Evolutionary conservation across 2,113 vertebrate species (phyloP).

Genomic region (Genyomyrus donnyi): DNA sequence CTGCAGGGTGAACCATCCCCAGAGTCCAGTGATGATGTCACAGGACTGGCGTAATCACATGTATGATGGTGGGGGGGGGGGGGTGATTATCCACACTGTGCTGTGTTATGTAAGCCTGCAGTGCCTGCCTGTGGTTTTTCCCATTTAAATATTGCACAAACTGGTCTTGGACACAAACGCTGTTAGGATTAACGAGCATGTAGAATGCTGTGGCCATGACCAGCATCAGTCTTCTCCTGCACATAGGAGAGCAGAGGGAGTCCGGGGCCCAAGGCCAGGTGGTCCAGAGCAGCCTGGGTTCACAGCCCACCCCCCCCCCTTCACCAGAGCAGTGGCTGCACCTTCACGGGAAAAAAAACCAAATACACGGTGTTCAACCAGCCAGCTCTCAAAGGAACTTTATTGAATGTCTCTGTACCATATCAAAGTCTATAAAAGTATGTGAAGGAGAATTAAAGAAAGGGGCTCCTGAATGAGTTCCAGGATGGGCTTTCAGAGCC

Average conservation of each 20-base stretch:
- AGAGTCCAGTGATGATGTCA: background rate
- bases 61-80: background rate
- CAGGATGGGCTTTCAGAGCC: constrained; percentile 24
- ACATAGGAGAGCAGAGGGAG: background rate
- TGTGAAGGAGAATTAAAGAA: background rate
- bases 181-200: background rate
- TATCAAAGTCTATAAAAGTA: constrained; percentile 3
- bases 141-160: background rate
- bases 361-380: constrained; percentile 26
- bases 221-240: background rate
- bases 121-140: background rate
- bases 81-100: background rate
- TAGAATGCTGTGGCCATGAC: background rate
- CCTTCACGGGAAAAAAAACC: constrained; percentile 21
- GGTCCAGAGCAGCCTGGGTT: background rate
- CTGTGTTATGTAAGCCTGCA: background rate
- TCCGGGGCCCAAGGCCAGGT: background rate
- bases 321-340: constrained; percentile 12
- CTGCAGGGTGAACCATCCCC: background rate
- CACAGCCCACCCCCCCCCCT: constrained; percentile 30
- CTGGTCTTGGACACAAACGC: background rate
- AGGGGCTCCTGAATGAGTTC: background rate
- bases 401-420: constrained; percentile 12
- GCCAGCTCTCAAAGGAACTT: constrained; percentile 17
- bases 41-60: background rate